Evolutionary conservation across 2,113 vertebrate species (phyloP).

Genomic region (Trinectes maculatus): DNA sequence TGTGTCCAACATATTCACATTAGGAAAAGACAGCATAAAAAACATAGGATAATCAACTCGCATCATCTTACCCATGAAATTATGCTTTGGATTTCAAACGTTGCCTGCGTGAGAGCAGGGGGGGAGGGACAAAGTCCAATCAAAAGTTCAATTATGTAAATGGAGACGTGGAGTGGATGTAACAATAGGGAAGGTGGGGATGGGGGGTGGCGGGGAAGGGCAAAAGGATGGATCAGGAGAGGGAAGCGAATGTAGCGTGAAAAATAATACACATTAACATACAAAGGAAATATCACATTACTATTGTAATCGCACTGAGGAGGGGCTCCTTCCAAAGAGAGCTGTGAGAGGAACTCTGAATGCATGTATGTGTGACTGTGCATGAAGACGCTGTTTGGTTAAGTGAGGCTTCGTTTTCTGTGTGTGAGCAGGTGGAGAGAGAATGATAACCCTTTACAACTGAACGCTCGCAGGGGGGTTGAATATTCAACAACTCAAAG

Average conservation of each 20-base stretch:
- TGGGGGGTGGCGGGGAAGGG: conserved; percentile 17
- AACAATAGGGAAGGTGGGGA: conserved; percentile 61
- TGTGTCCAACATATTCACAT: conserved; percentile 47
- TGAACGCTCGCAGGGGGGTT: conserved; percentile 6
- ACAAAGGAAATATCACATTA: conserved; percentile 79
- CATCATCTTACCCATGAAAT: conserved; percentile 78
- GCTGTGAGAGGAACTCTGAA: conserved; percentile 44
- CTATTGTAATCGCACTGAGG: conserved; percentile 62
- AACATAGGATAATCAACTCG: conserved; percentile 34
- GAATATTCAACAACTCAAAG: neutral
- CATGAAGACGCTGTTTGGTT: conserved; percentile 35
- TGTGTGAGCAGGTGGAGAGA: conserved; percentile 43
- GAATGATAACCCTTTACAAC: conserved; percentile 1
- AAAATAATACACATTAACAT: conserved; percentile 82
- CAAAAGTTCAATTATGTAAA: conserved; percentile 86
- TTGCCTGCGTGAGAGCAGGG: conserved; percentile 46
- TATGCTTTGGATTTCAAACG: conserved; percentile 65
- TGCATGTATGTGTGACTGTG: conserved; percentile 47
- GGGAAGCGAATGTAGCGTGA: conserved; percentile 73
- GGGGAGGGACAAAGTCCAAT: conserved; percentile 72
- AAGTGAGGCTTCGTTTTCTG: conserved; percentile 30
- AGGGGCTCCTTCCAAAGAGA: conserved; percentile 44
- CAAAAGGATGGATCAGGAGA: conserved; percentile 67
- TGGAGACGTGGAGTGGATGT: conserved; percentile 77
- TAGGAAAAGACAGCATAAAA: conserved; percentile 25